These are phyloP conservation scores for Cyprinus carpio DNA, from an alignment of 2,113 vertebrate species.

Conservation along the genomic window DNA sequence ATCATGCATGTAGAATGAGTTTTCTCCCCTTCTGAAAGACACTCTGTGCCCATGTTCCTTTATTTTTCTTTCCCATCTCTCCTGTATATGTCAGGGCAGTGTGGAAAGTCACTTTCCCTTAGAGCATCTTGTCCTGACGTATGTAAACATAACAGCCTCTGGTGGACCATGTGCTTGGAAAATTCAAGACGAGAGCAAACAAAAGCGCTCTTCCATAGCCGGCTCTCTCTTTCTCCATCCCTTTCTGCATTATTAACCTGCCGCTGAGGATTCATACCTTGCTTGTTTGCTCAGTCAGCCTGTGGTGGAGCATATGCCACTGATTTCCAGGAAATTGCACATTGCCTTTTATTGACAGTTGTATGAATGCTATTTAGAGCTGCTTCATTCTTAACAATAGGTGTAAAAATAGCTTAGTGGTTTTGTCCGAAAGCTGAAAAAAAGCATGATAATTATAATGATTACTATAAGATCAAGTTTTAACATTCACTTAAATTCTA, in stretches of 20 bases:
- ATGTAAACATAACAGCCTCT: slow-evolving; percentile 49
- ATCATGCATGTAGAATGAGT: slow-evolving; percentile 15
- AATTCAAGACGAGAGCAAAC: slow-evolving; percentile 52
- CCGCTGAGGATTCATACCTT: neutral
- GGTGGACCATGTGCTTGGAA: slow-evolving; percentile 46
- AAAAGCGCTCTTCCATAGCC: slow-evolving; percentile 11
- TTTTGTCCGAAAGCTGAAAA: neutral
- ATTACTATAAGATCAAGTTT: too few relatives aligned
- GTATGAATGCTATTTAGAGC: slow-evolving; percentile 41
- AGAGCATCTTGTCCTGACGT: slow-evolving; percentile 17
- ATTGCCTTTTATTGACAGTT: slow-evolving; percentile 45
- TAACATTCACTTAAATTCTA: too few relatives aligned
- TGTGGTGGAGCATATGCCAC: slow-evolving; percentile 20
- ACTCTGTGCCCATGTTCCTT: slow-evolving; percentile 28
- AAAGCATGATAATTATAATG: too few relatives aligned
- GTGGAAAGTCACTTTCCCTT: slow-evolving; percentile 47
- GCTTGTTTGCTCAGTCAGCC: slow-evolving; percentile 42
- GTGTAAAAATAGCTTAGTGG: neutral
- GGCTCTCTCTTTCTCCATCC: neutral
- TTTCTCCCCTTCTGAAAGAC: slow-evolving; percentile 14
- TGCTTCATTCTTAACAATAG: slow-evolving; percentile 22
- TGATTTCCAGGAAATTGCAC: slow-evolving; percentile 51
- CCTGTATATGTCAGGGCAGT: neutral
- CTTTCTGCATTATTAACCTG: slow-evolving; percentile 42
- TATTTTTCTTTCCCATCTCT: slow-evolving; percentile 29